Evolutionary conservation across 2,888 invertebrate species (phyloP).

Genomic region (Hipparchia sbordonii): DNA sequence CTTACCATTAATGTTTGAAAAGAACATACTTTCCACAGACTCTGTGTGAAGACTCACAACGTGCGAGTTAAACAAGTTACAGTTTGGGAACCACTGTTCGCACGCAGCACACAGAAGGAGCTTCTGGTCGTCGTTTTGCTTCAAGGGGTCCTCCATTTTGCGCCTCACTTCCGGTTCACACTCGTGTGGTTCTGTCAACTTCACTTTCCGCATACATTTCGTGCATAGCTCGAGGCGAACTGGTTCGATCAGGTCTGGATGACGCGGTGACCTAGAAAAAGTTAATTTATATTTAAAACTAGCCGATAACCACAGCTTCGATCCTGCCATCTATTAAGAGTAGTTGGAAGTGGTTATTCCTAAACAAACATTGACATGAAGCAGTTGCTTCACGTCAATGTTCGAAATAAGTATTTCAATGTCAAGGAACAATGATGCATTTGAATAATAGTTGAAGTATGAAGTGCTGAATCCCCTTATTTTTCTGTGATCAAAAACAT

Average conservation of each 20-base stretch:
- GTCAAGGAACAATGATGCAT: too few species aligned
- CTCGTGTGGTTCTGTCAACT: conserved; percentile 34
- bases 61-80: conserved; percentile 56
- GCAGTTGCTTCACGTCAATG: too few species aligned
- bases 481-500: too few species aligned
- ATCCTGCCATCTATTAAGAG: too few species aligned
- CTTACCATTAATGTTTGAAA: conserved; percentile 51
- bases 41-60: conserved; percentile 53
- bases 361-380: too few species aligned
- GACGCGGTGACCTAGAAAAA: conserved; percentile 50
- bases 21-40: conserved; percentile 55
- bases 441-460: too few species aligned
- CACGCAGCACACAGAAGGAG: conserved; percentile 32
- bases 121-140: not conserved
- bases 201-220: conserved; percentile 45
- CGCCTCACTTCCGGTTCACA: conserved; percentile 17
- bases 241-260: conserved; percentile 52
- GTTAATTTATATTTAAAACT: too few species aligned
- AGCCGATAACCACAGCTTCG: too few species aligned
- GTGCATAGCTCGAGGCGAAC: conserved; percentile 51
- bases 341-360: too few species aligned
- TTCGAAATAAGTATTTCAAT: too few species aligned
- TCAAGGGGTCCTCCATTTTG: not conserved
- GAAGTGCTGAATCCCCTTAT: too few species aligned
- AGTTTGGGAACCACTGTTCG: conserved; percentile 41